These are phyloP conservation scores for Leptestheria dahalacensis DNA, from an alignment of 1,140 invertebrate genomes.

Conservation along the genomic window DNA sequence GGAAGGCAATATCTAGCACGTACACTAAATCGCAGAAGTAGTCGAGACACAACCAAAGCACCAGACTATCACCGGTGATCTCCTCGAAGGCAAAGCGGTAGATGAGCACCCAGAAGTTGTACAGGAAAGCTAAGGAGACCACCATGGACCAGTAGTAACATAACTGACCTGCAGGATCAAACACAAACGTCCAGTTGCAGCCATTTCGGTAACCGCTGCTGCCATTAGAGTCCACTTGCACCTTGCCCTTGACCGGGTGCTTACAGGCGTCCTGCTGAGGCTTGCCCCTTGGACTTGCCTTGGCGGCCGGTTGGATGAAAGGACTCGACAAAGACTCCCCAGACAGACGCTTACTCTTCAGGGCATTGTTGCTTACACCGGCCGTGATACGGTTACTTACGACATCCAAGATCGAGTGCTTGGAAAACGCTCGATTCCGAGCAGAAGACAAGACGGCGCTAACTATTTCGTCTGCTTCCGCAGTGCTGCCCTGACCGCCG, in stretches of 20 bases:
- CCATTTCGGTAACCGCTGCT: constrained; percentile 19
- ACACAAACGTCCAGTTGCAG: constrained; percentile 78
- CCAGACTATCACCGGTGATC: constrained; percentile 51
- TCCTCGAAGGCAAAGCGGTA: constrained; percentile 93
- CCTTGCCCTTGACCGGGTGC: constrained; percentile 43
- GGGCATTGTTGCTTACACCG: constrained; percentile 14
- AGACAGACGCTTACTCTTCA: constrained; percentile 37
- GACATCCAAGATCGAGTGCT: constrained; percentile 44
- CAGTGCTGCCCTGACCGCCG: constrained; percentile 22
- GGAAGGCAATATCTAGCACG: constrained; percentile 87
- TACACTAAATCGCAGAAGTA: constrained; percentile 94
- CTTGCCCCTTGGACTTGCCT: constrained; percentile 16
- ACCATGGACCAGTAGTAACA: constrained; percentile 91
- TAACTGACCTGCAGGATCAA: constrained; percentile 40
- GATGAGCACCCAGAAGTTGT: constrained; percentile 98
- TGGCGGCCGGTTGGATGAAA: constrained; percentile 41
- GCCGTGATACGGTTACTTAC: constrained; percentile 45
- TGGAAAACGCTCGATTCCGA: constrained; percentile 31
- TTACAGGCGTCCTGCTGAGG: constrained; percentile 28
- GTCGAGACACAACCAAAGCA: constrained; percentile 92
- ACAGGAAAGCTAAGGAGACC: constrained; percentile 91
- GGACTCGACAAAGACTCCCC: constrained; percentile 55
- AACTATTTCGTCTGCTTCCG: background rate
- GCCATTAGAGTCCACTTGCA: constrained; percentile 36
- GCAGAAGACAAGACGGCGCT: constrained; percentile 10